Evolutionary conservation across 2,113 vertebrate genomes (phyloP), one percentile per base, ranked within the genome.

Genomic region (Psilopsiagon aymara): DNA sequence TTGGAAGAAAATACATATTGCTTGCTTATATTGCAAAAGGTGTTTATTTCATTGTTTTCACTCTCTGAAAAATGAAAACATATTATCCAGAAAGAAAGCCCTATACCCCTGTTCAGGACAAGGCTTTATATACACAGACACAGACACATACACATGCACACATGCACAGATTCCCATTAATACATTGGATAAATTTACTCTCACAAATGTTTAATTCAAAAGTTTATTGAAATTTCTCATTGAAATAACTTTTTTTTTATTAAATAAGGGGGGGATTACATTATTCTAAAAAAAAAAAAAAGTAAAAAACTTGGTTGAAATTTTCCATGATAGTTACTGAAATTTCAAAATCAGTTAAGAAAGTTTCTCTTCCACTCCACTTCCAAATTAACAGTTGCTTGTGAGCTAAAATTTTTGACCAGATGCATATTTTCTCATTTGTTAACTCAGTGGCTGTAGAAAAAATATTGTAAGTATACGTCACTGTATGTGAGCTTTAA

Each of bases 41-140:
- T 89, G 86, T 86, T 94, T 94, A 93, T 94, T 95, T 94, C 47
- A 86, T 55, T 94, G 64, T 91, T 92, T 83, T 88, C 74, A 84
- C 60, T 75, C 33, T 68, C 35, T 68, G 53, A 89, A 81, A 91
- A 94, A 78, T 51, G 55, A 84, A 94, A 95, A 67, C 41, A n/a
- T 21, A 29, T 79, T 82, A 46, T 82, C 17, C 64, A 68, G 25
- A 47, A 86, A 84, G 31, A 4, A 3, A 88, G 44, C 5, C 41
- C 11, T 53, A 17, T 9, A 46, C 1, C 17, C 10, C 49, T 39
- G 9, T 19, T 79, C 35, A 76, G 74, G 67, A 17, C 27, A 76
- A 82, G 17, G 5, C 5, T 81, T 91, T 66, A 20, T 16, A 24
- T 17, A 37, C 28, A 53, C 6, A 69, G 17, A 63, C 39, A 68